Conservation (phyloP, 1,140 invertebrate genomes). For the Drosophila ananassae region DNA sequence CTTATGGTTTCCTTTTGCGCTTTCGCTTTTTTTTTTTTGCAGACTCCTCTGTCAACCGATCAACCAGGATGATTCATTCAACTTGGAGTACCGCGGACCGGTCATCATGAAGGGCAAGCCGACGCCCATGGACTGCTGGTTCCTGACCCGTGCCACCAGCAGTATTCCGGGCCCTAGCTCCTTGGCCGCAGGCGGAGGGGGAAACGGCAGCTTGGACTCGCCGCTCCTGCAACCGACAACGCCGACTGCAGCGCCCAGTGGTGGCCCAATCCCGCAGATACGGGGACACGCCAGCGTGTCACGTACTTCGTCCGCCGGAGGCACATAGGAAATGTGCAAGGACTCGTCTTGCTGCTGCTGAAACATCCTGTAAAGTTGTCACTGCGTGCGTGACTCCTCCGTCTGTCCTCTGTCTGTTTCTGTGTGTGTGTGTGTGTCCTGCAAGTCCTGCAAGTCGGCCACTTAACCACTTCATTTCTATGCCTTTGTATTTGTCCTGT, state of each 20-base stretch:
- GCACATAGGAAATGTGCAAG: constrained; percentile 72
- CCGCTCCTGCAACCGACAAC: constrained; percentile 68
- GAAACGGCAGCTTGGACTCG: constrained; percentile 73
- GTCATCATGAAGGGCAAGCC: constrained; percentile 98
- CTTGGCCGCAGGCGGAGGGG: constrained; percentile 31
- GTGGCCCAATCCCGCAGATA: constrained; percentile 12
- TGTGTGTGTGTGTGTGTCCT: constrained; percentile 23
- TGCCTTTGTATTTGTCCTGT: constrained; percentile 64
- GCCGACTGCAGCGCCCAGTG: constrained; percentile 49
- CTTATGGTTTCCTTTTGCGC: constrained; percentile 13
- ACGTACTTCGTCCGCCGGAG: constrained; percentile 63
- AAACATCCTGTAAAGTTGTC: constrained; percentile 75
- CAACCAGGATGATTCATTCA: constrained; percentile 94
- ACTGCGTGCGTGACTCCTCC: constrained; percentile 47
- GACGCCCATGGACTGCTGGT: constrained; percentile 98
- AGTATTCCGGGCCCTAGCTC: constrained; percentile 22
- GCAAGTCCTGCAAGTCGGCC: constrained; percentile 47
- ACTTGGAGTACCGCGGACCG: constrained; percentile 94
- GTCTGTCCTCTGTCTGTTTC: constrained; percentile 29
- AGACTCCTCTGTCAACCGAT: constrained; percentile 93
- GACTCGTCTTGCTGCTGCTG: constrained; percentile 75
- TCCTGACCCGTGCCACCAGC: constrained; percentile 87
- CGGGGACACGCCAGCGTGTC: constrained; percentile 65
- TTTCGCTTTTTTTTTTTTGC: constrained; percentile 79
- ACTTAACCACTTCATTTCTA: constrained; percentile 79